Base-by-base conservation (phyloP, 2,797 vertebrate genomes). In the Danio tinwini region DNA sequence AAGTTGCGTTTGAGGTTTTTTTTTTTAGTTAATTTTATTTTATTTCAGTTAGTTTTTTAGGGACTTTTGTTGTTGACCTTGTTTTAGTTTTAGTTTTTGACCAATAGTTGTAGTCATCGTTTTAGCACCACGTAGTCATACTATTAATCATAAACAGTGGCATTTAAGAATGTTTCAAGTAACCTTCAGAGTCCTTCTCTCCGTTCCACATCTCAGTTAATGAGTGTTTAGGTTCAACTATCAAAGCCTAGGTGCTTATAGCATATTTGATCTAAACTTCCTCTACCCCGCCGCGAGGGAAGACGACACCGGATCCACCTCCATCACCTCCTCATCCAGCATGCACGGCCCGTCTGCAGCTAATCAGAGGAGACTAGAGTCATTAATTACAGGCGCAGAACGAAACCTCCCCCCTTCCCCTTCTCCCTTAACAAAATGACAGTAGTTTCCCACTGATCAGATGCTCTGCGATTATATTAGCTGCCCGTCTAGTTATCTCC, bases 331-430 rank as follows among this genome's bases (percentile, higher is more conserved):
- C 76, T 85, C 74, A 84, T 80, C 16, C 44, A 37, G 52, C 65
- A 80, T 65, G 55, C 49, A 29, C 19, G 12, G 71, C 70, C 74
- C 47, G 77, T 80, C 78, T 86, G 71, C 59, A 72, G 77, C 81
- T 88, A 85, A 89, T 87, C 82, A 84, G 76, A 40, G 56, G 53
- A 76, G 85, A 87, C 81, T 70, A 78, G 62, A 83, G 71, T 67
- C 80, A 82, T 88, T 88, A 87, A 88, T 89, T 88, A 84, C 39
- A 50, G 29, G 76, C 17, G 62, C 72, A 75, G 72, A 82, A 75
- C 68, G 68, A 82, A 78, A 59, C 52, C 42, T 52, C 56, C 19
- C 81, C 19, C 42, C 39, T 73, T 74, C 16, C n/a, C 50, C 63
- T 16, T 59, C 69, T 53, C 65, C 19, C 42, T 73, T 75, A 74